These are phyloP conservation scores for Cuculus canorus DNA, from an alignment of 2,797 vertebrate genomes.

Conservation along the genomic window DNA sequence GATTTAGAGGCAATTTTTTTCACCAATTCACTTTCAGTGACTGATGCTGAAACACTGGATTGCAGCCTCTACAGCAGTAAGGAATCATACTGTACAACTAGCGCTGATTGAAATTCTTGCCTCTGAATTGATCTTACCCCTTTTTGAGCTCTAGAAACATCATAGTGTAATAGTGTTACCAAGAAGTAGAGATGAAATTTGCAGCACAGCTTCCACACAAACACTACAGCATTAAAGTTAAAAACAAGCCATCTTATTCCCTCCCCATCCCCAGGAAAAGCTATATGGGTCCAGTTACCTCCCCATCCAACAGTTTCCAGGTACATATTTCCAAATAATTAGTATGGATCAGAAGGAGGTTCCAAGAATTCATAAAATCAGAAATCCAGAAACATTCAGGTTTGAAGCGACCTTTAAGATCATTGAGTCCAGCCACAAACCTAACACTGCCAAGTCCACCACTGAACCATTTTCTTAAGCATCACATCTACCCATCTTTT, in stretches of 20 bases:
- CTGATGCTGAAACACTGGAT: neutral
- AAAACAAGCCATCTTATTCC: neutral
- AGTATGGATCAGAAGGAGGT: neutral
- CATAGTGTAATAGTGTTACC: neutral
- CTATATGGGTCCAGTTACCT: neutral
- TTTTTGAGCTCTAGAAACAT: neutral
- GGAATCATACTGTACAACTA: neutral
- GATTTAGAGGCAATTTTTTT: neutral
- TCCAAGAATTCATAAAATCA: neutral
- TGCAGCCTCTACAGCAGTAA: neutral
- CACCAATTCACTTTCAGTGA: neutral
- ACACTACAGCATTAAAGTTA: neutral
- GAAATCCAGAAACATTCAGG: too few relatives aligned
- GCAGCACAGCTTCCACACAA: neutral
- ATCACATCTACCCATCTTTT: too few relatives aligned
- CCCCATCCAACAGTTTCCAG: neutral
- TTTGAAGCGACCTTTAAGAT: too few relatives aligned
- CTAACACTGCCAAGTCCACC: too few relatives aligned
- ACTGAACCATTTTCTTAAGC: too few relatives aligned
- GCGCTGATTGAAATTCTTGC: neutral
- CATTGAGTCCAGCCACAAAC: too few relatives aligned
- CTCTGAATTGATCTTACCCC: neutral
- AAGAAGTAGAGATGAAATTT: neutral
- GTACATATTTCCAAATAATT: neutral
- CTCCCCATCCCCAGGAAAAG: neutral